Conservation (phyloP, 2,888 invertebrate genomes). For the Mamestra brassicae region DNA sequence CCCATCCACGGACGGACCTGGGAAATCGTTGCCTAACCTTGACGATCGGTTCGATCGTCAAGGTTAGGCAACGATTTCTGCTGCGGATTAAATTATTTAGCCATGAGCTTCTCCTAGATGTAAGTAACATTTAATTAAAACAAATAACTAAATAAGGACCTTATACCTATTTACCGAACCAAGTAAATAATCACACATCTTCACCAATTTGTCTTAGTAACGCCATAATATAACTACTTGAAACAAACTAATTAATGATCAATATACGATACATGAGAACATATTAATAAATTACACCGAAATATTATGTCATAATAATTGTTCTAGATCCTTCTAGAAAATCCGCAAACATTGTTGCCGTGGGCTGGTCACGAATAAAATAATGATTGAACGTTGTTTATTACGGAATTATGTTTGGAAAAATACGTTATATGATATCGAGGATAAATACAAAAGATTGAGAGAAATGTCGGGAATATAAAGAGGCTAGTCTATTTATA, state of each 20-base stretch:
- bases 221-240: not conserved
- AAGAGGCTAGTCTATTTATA: not conserved
- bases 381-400: constrained; percentile 6
- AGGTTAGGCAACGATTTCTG: no score
- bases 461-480: not conserved
- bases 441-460: not conserved
- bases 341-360: not conserved
- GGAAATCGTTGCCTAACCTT: no score
- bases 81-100: no score
- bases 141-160: no score
- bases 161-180: not conserved
- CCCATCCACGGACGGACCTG: no score
- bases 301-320: constrained; percentile 7
- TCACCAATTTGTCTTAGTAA: not conserved
- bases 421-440: not conserved
- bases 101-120: no score
- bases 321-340: constrained; percentile 9
- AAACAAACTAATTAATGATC: constrained; percentile 14
- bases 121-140: no score
- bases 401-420: not conserved
- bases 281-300: constrained; percentile 24
- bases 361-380: not conserved
- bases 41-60: no score
- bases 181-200: not conserved
- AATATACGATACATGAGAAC: not conserved